A percentile compares a stretch with the other conserved stretches of the same genome.
These are phyloP conservation scores for Dendroctonus valens DNA, from an alignment of 1,140 invertebrate species.

Conservation along the genomic window DNA sequence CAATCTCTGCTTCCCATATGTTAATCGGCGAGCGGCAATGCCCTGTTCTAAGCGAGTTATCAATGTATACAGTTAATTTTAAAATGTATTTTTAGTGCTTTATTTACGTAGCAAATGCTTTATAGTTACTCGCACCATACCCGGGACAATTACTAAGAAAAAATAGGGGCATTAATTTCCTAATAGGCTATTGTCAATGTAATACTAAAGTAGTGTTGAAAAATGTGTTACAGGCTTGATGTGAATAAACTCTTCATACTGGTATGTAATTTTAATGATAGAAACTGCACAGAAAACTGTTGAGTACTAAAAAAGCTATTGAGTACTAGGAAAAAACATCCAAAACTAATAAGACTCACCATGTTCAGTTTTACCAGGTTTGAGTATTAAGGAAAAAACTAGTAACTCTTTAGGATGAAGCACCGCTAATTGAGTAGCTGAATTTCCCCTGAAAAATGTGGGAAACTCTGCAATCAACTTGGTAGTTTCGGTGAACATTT, in stretches of 20 bases:
- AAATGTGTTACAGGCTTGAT: too few relatives aligned
- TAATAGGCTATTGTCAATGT: neutral
- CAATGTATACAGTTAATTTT: slow-evolving; percentile 11
- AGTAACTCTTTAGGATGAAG: slow-evolving; percentile 67
- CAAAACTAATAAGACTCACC: slow-evolving; percentile 51
- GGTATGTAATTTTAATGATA: too few relatives aligned
- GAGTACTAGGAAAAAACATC: neutral
- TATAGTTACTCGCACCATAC: slow-evolving; percentile 2
- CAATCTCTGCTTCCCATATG: too few relatives aligned
- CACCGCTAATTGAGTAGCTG: slow-evolving; percentile 64
- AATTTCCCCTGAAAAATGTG: slow-evolving; percentile 59
- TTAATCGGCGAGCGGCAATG: neutral
- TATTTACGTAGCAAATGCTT: slow-evolving; percentile 10
- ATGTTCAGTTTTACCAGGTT: slow-evolving; percentile 58
- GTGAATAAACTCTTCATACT: too few relatives aligned
- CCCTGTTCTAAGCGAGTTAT: slow-evolving; percentile 8
- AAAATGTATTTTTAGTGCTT: slow-evolving; percentile 22
- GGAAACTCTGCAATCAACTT: neutral
- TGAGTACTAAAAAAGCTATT: too few relatives aligned
- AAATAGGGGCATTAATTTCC: slow-evolving; percentile 13
- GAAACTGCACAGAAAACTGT: too few relatives aligned
- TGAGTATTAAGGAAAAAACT: slow-evolving; percentile 62
- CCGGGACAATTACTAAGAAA: slow-evolving; percentile 18
- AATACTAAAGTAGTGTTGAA: too few relatives aligned
- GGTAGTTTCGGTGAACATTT: neutral